Evolutionary conservation across 92 coral and sea anemone genomes (phyloP).

Genomic region (Zoanthus gigantus): DNA sequence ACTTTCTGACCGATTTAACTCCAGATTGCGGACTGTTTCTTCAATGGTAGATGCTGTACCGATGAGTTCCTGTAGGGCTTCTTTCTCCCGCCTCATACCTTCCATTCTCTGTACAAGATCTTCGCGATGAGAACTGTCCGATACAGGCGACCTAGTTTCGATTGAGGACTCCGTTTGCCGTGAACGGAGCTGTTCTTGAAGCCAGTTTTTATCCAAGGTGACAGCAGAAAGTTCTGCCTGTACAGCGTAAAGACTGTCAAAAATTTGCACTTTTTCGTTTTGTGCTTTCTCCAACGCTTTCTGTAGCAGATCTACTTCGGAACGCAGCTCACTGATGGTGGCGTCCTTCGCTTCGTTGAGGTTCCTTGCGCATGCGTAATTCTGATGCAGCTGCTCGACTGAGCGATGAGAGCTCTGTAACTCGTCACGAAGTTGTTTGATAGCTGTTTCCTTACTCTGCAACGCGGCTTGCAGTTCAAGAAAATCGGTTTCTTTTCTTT

Average conservation of each 20-base stretch:
- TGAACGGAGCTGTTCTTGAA: conserved; percentile 75
- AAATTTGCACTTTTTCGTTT: conserved; percentile 70
- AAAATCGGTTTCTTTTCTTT: conserved; percentile 65
- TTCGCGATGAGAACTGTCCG: conserved; percentile 55
- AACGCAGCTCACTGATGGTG: conserved; percentile 75
- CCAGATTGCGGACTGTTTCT: conserved; percentile 75
- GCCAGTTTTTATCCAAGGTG: conserved; percentile 79
- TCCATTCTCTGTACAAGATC: conserved; percentile 75
- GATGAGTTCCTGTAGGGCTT: conserved; percentile 83
- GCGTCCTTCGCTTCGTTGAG: conserved; percentile 88
- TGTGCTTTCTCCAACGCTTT: conserved; percentile 80
- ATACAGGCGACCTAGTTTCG: conserved; percentile 49
- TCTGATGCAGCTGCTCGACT: conserved; percentile 81
- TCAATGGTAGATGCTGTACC: conserved; percentile 89
- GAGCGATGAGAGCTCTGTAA: conserved; percentile 70
- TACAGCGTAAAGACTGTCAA: conserved; percentile 74
- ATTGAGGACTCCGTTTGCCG: conserved; percentile 51
- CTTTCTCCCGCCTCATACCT: conserved; percentile 73
- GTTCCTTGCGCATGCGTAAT: conserved; percentile 89
- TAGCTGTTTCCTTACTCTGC: conserved; percentile 74
- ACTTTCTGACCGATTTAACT: conserved; percentile 24
- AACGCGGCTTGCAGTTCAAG: conserved; percentile 77
- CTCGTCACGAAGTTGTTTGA: conserved; percentile 84
- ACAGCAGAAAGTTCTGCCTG: conserved; percentile 85
- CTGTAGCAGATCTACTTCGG: conserved; percentile 82